Conservation (phyloP, 1,140 invertebrate species). For the Hyphantria cunea region DNA sequence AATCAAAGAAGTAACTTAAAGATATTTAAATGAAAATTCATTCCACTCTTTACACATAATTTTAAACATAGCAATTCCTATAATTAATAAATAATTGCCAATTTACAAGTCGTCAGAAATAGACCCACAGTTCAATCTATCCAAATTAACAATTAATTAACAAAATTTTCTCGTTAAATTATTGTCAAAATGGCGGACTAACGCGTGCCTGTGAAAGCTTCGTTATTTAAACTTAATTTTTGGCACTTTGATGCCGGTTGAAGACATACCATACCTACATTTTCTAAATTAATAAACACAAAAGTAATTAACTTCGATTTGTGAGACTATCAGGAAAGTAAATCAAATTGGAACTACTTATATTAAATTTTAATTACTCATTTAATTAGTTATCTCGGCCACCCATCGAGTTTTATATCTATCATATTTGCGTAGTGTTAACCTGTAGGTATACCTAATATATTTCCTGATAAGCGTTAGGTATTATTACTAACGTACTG, state of each 20-base stretch:
- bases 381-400: too few relatives aligned
- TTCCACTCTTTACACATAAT: neutral
- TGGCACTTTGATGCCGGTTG: slow-evolving; percentile 4
- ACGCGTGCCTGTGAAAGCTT: neutral
- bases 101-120: slow-evolving; percentile 28
- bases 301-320: neutral
- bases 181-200: slow-evolving; percentile 8
- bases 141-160: slow-evolving; percentile 24
- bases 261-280: neutral
- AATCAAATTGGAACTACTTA: neutral
- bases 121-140: neutral
- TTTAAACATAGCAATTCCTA: slow-evolving; percentile 6
- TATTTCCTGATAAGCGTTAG: too few relatives aligned
- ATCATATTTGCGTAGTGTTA: too few relatives aligned
- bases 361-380: too few relatives aligned
- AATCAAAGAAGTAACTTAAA: neutral
- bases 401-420: too few relatives aligned
- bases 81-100: slow-evolving; percentile 12
- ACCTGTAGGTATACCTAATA: too few relatives aligned
- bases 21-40: neutral
- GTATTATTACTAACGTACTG: too few relatives aligned
- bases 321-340: neutral
- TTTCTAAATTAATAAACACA: slow-evolving; percentile 7
- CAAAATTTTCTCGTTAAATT: slow-evolving; percentile 14
- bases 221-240: slow-evolving; percentile 3